phyloP scores from a whole-genome alignment of 1,140 invertebrate species.

The Holcopasites calliopsidis region DNA sequence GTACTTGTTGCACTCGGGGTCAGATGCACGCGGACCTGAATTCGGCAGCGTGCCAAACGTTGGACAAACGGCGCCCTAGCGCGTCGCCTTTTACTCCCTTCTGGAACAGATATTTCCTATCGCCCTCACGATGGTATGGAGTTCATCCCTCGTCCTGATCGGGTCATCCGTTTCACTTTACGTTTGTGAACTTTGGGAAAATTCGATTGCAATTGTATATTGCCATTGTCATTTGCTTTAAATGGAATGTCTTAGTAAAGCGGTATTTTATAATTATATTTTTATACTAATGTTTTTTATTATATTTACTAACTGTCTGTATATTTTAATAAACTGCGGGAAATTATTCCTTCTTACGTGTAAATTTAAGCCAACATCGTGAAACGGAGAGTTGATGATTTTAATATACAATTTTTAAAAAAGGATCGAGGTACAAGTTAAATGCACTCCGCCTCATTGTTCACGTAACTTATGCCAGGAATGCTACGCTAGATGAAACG shows the following conservation, averaged over 20 bases:
- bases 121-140: background rate
- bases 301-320: too few relatives aligned
- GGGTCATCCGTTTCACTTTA: background rate
- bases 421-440: background rate
- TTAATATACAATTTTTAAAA: too few relatives aligned
- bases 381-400: too few relatives aligned
- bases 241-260: too few relatives aligned
- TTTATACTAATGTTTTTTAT: too few relatives aligned
- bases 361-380: too few relatives aligned
- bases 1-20: constrained; percentile 65
- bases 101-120: constrained; percentile 22
- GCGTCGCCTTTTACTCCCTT: constrained; percentile 12
- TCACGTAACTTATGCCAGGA: background rate
- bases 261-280: too few relatives aligned
- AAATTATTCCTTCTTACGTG: too few relatives aligned
- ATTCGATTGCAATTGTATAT: background rate
- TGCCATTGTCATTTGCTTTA: too few relatives aligned
- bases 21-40: constrained; percentile 53
- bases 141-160: background rate
- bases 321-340: too few relatives aligned
- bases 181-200: background rate
- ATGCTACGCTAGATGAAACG: background rate
- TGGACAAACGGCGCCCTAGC: constrained; percentile 55
- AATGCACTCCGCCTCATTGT: background rate
- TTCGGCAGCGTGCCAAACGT: constrained; percentile 56